Percentiles rank a stretch among this genome's conserved stretches.
phyloP scores from a whole-genome alignment of 2,113 vertebrate species.

The Hoplias malabaricus region DNA sequence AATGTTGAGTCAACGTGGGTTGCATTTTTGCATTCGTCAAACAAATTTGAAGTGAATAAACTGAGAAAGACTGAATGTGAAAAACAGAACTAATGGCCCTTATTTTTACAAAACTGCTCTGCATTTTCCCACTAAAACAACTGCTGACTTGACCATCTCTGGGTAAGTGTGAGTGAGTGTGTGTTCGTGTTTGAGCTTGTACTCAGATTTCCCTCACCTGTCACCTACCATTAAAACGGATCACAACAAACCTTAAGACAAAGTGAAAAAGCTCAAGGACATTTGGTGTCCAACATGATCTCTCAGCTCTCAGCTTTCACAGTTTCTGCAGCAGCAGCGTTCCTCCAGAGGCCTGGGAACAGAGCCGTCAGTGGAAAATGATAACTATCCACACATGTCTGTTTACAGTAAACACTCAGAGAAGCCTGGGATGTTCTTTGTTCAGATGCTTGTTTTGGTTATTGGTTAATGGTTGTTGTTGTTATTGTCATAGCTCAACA shows the following conservation, averaged over 20 bases:
- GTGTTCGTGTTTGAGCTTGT: conserved; percentile 41
- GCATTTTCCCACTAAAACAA: conserved; percentile 18
- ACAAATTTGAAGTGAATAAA: background rate
- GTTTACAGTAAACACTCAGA: conserved; percentile 52
- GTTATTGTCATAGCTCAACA: conserved; percentile 26
- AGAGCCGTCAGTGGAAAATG: conserved; percentile 50
- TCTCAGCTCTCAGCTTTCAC: conserved; percentile 39
- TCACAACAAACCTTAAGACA: conserved; percentile 50
- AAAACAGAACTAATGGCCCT: background rate
- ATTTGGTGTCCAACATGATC: conserved; percentile 48
- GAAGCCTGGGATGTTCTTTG: conserved; percentile 17
- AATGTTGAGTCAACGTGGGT: too few relatives aligned
- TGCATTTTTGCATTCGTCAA: too few relatives aligned
- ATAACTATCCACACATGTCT: conserved; percentile 47
- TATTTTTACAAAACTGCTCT: background rate
- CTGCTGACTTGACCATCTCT: conserved; percentile 32
- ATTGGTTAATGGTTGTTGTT: conserved; percentile 36
- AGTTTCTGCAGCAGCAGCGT: conserved; percentile 45
- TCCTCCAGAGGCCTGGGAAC: too few relatives aligned
- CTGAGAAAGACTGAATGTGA: background rate
- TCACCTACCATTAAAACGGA: conserved; percentile 66
- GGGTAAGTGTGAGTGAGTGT: conserved; percentile 27
- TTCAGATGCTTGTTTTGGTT: conserved; percentile 40
- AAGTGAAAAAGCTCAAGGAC: conserved; percentile 45
- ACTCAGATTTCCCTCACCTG: conserved; percentile 46